Conservation (phyloP, 1,140 invertebrate species). For the Wiebesia pumilae region DNA sequence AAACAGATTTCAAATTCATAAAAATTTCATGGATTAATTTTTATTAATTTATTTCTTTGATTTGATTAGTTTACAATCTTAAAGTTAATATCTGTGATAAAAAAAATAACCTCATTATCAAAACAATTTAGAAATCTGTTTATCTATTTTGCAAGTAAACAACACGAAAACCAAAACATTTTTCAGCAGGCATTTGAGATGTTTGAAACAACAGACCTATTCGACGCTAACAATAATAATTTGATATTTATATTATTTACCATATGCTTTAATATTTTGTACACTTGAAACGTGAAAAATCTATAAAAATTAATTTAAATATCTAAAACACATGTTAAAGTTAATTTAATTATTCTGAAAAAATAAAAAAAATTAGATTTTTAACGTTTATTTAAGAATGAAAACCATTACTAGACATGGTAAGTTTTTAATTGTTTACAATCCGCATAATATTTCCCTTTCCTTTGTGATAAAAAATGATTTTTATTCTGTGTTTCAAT, state of each 20-base stretch:
- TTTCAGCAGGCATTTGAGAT: conserved; percentile 53
- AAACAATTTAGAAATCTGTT: too few species aligned
- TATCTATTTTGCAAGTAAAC: neutral
- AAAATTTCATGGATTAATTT: too few species aligned
- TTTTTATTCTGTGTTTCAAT: neutral
- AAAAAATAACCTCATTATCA: too few species aligned
- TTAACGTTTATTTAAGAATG: neutral
- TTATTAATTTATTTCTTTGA: neutral
- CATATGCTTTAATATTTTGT: neutral
- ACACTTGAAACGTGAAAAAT: conserved; percentile 1
- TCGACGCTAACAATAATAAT: conserved; percentile 19
- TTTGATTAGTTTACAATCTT: neutral
- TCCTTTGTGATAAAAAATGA: neutral
- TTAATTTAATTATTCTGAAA: too few species aligned
- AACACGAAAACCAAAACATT: neutral
- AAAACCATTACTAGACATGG: neutral
- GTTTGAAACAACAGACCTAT: conserved; percentile 61
- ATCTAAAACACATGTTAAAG: too few species aligned
- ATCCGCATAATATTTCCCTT: neutral
- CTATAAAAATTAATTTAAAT: neutral
- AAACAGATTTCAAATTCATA: neutral
- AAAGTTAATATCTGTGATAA: too few species aligned
- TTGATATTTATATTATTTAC: neutral
- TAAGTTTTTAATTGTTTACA: neutral
- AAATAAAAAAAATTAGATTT: neutral